Evolutionary conservation across 2,113 vertebrate species (phyloP).

Genomic region (Sterrhoptilus dennistouni): DNA sequence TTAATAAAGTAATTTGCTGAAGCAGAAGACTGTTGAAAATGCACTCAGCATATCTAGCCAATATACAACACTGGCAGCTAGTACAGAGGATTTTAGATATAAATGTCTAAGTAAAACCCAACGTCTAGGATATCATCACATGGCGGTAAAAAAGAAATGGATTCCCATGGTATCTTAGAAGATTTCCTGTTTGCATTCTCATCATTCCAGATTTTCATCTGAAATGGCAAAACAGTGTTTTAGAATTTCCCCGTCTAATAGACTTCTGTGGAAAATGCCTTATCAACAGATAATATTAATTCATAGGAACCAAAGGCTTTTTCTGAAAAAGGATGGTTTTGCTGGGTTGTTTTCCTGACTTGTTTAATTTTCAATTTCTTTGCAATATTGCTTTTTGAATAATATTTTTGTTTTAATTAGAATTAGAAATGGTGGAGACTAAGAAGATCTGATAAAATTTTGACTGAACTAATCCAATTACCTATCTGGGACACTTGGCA

Average conservation of each 20-base stretch:
- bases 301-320: neutral
- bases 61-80: neutral
- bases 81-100: neutral
- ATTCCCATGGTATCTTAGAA: neutral
- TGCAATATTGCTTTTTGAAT: neutral
- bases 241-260: neutral
- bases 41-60: neutral
- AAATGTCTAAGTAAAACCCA: neutral
- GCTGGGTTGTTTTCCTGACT: neutral
- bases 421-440: neutral
- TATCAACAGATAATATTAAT: neutral
- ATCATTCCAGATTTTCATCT: neutral
- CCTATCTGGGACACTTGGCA: neutral
- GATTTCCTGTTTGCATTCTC: neutral
- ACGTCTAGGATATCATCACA: neutral
- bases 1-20: constrained; percentile 32
- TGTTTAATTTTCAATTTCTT: neutral
- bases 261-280: neutral
- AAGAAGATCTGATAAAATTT: neutral
- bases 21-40: neutral
- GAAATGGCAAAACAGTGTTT: neutral
- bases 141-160: neutral
- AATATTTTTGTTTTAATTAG: neutral
- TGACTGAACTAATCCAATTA: neutral
- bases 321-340: neutral